A percentile compares a stretch with the other conserved stretches of the same genome.
Evolutionary conservation across 2,888 invertebrate genomes (phyloP).

Genomic region (Eledona agricola): DNA sequence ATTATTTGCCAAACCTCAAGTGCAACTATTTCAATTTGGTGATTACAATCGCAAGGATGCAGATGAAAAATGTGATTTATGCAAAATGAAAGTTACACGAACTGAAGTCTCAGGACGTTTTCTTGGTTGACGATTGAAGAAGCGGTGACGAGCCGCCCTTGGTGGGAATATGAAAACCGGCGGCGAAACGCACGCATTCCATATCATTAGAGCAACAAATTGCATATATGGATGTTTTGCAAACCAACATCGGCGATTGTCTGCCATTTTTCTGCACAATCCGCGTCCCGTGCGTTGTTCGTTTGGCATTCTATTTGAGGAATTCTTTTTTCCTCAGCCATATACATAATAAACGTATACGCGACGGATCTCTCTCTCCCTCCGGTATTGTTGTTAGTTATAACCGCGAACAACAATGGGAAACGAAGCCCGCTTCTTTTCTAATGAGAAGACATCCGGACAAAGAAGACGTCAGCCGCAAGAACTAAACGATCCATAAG

Average conservation of each 20-base stretch:
- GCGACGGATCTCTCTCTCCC: conserved; percentile 19
- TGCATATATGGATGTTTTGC: conserved; percentile 45
- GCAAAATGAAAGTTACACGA: no score
- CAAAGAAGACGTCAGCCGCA: conserved; percentile 25
- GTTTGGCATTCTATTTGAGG: conserved; percentile 14
- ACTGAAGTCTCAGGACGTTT: no score
- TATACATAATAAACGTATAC: conserved; percentile 27
- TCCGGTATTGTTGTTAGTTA: conserved; percentile 29
- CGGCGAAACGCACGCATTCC: conserved; percentile 46
- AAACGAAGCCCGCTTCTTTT: conserved; percentile 24
- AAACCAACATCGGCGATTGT: conserved; percentile 43
- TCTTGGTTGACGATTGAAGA: no score
- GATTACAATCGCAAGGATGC: no score
- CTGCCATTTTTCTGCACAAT: conserved; percentile 40
- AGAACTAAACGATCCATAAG: no score
- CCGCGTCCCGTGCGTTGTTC: conserved; percentile 5
- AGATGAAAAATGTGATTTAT: no score
- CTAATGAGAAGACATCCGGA: conserved; percentile 28
- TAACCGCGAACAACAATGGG: conserved; percentile 29
- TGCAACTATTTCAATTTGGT: no score
- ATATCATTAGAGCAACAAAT: conserved; percentile 47
- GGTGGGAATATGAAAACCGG: no score
- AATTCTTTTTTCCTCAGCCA: conserved; percentile 22
- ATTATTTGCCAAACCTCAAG: no score
- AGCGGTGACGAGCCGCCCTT: conserved; percentile 3